Percentiles rank a stretch among this genome's conserved stretches.
Evolutionary conservation across 2,113 vertebrate genomes (phyloP).

Genomic region (Cervus canadensis): DNA sequence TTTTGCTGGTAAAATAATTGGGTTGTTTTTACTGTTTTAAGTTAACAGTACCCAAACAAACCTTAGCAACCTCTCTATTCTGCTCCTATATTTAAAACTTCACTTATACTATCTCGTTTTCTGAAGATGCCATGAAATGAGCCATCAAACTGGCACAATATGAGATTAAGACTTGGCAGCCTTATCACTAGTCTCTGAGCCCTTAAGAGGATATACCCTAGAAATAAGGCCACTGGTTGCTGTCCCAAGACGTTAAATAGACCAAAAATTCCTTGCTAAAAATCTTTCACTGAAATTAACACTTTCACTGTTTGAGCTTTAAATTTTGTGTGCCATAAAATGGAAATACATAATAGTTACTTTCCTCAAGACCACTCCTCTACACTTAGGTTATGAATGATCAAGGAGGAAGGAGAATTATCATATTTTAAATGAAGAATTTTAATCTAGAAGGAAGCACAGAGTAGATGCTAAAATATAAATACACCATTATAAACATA

Average conservation of each 20-base stretch:
- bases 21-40: background rate
- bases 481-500: background rate
- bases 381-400: background rate
- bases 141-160: background rate
- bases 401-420: background rate
- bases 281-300: background rate
- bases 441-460: background rate
- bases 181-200: background rate
- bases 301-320: background rate
- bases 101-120: background rate
- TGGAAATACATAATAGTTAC: background rate
- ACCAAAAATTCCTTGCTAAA: background rate
- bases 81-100: background rate
- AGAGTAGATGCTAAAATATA: background rate
- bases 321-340: background rate
- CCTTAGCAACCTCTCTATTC: background rate
- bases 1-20: background rate
- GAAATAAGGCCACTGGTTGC: background rate
- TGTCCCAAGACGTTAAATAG: background rate
- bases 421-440: background rate
- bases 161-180: background rate
- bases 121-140: background rate
- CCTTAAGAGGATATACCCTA: background rate
- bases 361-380: background rate
- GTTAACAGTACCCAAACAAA: background rate